A percentile compares a stretch with the other conserved stretches of the same genome.
Evolutionary conservation across 2,113 vertebrate species (phyloP).

Genomic region (Cyanoramphus novaezelandiae): DNA sequence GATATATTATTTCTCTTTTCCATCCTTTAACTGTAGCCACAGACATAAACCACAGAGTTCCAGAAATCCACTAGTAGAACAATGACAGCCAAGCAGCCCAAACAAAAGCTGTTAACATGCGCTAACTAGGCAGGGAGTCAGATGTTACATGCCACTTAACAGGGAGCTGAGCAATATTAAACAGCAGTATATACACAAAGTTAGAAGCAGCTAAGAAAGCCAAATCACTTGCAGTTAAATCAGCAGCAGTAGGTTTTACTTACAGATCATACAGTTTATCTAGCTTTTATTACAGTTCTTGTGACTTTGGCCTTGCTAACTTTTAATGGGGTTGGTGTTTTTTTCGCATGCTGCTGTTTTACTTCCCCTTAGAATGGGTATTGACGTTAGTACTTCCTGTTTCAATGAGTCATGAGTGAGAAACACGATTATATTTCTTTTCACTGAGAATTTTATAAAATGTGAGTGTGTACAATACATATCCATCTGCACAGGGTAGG

Average conservation of each 20-base stretch:
- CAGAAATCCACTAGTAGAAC: background rate
- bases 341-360: background rate
- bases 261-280: background rate
- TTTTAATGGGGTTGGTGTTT: accelerated
- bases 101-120: conserved; percentile 17
- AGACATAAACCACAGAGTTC: background rate
- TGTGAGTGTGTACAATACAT: background rate
- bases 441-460: background rate
- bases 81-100: background rate
- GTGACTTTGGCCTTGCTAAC: background rate
- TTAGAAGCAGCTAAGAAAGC: background rate
- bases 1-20: background rate
- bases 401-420: background rate
- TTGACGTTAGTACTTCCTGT: background rate
- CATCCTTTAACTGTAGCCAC: background rate
- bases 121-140: background rate
- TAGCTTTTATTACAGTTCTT: background rate
- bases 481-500: background rate
- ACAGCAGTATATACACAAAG: background rate
- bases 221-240: background rate
- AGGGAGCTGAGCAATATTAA: background rate
- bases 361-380: background rate
- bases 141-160: background rate
- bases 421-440: background rate
- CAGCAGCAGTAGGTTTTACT: background rate